These are phyloP conservation scores for Tragelaphus strepsiceros DNA, from an alignment of 2,113 vertebrate species.

Conservation along the genomic window DNA sequence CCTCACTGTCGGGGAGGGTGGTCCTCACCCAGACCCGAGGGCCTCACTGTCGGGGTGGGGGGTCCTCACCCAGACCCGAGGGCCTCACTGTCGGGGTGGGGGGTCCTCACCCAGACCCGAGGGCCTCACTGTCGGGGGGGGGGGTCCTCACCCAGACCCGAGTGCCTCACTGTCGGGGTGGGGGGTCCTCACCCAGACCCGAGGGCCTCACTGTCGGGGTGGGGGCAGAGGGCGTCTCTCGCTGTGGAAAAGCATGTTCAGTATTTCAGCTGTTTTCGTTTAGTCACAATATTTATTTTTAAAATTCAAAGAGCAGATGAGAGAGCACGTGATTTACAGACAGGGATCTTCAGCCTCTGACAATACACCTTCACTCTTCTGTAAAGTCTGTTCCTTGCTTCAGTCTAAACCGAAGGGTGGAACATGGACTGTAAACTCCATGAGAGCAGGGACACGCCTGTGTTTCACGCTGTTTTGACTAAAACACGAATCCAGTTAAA, in stretches of 20 bases:
- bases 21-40: too few species aligned
- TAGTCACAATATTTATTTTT: slow-evolving; percentile 9
- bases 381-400: neutral
- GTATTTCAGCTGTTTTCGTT: neutral
- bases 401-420: neutral
- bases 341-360: neutral
- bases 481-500: neutral
- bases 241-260: neutral
- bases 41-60: too few species aligned
- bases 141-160: too few species aligned
- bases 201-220: fast-evolving
- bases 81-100: too few species aligned
- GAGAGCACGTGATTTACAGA: neutral
- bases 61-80: too few species aligned
- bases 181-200: too few species aligned
- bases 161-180: too few species aligned
- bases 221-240: neutral
- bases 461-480: neutral
- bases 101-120: too few species aligned
- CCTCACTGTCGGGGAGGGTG: too few species aligned
- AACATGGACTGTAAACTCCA: neutral
- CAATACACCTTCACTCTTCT: neutral
- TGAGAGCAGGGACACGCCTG: neutral
- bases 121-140: too few species aligned
- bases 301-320: neutral